These are phyloP conservation scores for Peucedramus taeniatus DNA, from an alignment of 2,113 vertebrate genomes.

Conservation along the genomic window DNA sequence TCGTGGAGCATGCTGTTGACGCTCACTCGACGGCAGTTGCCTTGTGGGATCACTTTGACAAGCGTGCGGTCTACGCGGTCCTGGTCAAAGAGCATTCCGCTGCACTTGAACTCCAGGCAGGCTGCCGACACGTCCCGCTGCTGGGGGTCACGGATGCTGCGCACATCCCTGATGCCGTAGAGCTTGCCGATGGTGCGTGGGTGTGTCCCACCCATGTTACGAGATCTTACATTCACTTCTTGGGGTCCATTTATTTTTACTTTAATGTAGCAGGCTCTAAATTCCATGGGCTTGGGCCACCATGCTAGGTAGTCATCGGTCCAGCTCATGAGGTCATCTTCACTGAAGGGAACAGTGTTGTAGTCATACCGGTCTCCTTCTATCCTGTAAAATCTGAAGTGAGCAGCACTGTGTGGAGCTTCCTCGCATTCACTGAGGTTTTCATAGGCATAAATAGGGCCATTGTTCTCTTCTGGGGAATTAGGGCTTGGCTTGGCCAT, in stretches of 20 bases:
- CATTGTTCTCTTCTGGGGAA: constrained; percentile 85
- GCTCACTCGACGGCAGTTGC: constrained; percentile 83
- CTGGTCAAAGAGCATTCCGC: constrained; percentile 95
- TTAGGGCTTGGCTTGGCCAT: constrained; percentile 89
- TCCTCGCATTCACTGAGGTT: constrained; percentile 89
- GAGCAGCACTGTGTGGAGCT: constrained; percentile 83
- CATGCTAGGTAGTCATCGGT: constrained; percentile 93
- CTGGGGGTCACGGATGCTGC: constrained; percentile 84
- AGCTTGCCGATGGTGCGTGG: constrained; percentile 87
- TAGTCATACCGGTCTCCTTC: constrained; percentile 92
- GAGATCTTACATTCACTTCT: constrained; percentile 91
- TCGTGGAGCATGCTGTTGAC: constrained; percentile 93
- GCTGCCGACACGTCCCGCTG: constrained; percentile 80
- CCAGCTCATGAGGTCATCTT: constrained; percentile 97
- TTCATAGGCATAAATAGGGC: constrained; percentile 91
- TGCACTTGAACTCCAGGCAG: constrained; percentile 97
- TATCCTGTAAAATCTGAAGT: constrained; percentile 94
- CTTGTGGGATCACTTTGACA: constrained; percentile 91
- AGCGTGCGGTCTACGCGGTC: constrained; percentile 91
- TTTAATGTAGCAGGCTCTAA: constrained; percentile 95
- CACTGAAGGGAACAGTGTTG: constrained; percentile 93
- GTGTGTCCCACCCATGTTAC: constrained; percentile 95
- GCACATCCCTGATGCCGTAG: constrained; percentile 92
- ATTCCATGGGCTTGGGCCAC: constrained; percentile 98
- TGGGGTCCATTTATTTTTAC: constrained; percentile 85